Evolutionary conservation across 2,113 vertebrate species (phyloP), one percentile per base, ranked within the genome.

Genomic region (Boulengeromyrus knoepffleri): DNA sequence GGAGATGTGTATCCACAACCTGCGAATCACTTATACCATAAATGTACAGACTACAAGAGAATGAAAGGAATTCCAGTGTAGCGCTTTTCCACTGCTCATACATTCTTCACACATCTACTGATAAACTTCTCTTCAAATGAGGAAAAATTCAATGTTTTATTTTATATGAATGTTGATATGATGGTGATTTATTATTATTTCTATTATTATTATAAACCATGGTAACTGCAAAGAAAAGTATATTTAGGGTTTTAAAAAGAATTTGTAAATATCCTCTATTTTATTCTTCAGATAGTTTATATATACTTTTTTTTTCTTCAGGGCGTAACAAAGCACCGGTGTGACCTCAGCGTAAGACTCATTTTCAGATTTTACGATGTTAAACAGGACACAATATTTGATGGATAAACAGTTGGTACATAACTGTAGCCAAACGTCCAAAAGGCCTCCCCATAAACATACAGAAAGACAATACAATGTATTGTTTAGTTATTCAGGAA

Each of bases 21-120:
- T 96, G 94, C 95, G 94, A 96, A 96, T 96, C 96, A 96, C 96
- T 96, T 96, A 96, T 96, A 95, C 89, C 94, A 93, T 94, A 95
- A 94, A 92, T 94, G 94, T 95, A 95, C 94, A 95, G 93, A 93
- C 92, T 92, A 92, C 90, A 88, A 91, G 92, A 94, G 94, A 95
- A 94, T 92, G 95, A 95, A 94, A 92, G 93, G 90, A 92, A 93
- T 56, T 53, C 21, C 89, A 95, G 93, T 90, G 89, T 92, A 91
- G 93, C 94, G 91, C 94, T 93, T 93, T 93, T 93, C 94, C 94
- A 95, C 95, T 96, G 95, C 95, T 96, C 95, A 94, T 95, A 94
- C 94, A 88, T 89, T 80, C 91, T 90, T 92, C 49, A 89, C 47
- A 85, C 88, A 87, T 77, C 85, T 95, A 94, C 95, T 95, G 95